Conservation (phyloP, 2,113 vertebrate genomes). For the Gymnocephalus cernua region DNA sequence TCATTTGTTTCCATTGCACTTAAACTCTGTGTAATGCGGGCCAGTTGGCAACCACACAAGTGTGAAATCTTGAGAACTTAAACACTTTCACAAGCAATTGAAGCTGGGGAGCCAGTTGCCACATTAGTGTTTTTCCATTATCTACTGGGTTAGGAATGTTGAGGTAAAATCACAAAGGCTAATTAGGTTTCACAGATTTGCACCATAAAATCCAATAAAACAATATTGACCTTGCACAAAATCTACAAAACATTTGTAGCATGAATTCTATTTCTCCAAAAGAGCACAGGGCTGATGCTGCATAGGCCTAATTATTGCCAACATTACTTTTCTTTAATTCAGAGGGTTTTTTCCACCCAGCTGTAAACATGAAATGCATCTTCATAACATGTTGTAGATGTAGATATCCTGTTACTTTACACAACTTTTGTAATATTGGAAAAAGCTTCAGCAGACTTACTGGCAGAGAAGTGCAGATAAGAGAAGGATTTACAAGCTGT, state of each 20-base stretch:
- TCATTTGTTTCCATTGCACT: slow-evolving; percentile 36
- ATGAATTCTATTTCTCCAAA: background rate
- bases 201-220: slow-evolving; percentile 28
- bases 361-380: background rate
- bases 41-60: slow-evolving; percentile 60
- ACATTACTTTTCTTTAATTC: background rate
- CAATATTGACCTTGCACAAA: slow-evolving; percentile 3
- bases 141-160: slow-evolving; percentile 39
- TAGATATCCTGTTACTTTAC: background rate
- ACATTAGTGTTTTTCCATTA: slow-evolving; percentile 56
- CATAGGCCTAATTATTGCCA: background rate
- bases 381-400: background rate
- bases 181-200: slow-evolving; percentile 34
- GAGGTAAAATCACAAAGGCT: slow-evolving; percentile 36
- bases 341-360: background rate
- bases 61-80: slow-evolving; percentile 55
- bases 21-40: slow-evolving; percentile 25
- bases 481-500: slow-evolving; percentile 1
- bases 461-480: background rate
- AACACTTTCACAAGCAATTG: slow-evolving; percentile 69
- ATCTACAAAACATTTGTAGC: slow-evolving; percentile 1
- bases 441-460: background rate
- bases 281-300: background rate
- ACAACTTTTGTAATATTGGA: background rate
- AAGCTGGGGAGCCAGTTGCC: slow-evolving; percentile 45